phyloP scores from a whole-genome alignment of 2,797 vertebrate genomes.

The Rachycentron canadum region DNA sequence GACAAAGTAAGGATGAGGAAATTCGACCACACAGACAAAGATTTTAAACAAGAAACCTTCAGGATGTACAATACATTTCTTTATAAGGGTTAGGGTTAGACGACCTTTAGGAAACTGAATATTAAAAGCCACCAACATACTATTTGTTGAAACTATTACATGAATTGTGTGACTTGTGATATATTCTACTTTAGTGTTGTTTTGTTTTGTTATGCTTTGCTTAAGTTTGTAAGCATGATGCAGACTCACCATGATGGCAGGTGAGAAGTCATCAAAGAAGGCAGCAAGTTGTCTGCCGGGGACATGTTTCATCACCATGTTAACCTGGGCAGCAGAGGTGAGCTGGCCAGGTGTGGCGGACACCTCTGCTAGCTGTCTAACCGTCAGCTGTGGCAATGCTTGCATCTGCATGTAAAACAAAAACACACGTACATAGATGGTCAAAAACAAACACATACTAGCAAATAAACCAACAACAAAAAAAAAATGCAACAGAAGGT shows the following conservation, averaged over 20 bases:
- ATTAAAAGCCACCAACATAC: not conserved
- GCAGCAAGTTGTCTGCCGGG: conserved; percentile 37
- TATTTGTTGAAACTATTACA: too few relatives aligned
- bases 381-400: conserved; percentile 62
- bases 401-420: conserved; percentile 72
- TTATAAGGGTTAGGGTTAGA: too few relatives aligned
- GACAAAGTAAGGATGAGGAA: not conserved
- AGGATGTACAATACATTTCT: not conserved
- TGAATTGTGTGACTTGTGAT: too few relatives aligned
- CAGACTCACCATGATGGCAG: conserved; percentile 67
- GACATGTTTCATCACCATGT: conserved; percentile 70
- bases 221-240: not conserved
- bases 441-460: not conserved
- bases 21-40: not conserved
- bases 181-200: too few relatives aligned
- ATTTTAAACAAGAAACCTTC: not conserved
- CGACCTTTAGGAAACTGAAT: not conserved
- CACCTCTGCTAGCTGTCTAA: conserved; percentile 79
- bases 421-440: not conserved
- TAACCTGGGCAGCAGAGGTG: conserved; percentile 62
- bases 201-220: too few relatives aligned
- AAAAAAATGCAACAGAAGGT: not conserved
- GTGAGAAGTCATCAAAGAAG: conserved; percentile 79
- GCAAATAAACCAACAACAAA: accelerated
- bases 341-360: conserved; percentile 77